Conservation (phyloP, 1,140 invertebrate genomes). For the Drosophila repleta region DNA sequence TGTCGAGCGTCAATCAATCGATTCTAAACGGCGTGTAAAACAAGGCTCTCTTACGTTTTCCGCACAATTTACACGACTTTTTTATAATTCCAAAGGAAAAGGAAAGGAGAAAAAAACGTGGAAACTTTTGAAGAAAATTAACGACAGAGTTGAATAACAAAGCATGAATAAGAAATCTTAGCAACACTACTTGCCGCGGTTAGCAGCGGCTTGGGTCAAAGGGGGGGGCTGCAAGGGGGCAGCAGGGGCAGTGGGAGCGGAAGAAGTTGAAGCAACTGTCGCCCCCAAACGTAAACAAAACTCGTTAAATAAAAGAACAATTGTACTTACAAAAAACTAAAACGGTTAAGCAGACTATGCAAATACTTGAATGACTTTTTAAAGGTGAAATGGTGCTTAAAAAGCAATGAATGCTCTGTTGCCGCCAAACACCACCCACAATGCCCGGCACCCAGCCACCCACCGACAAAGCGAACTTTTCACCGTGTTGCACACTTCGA, state of each 20-base stretch:
- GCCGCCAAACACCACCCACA: background rate
- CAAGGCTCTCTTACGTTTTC: constrained; percentile 37
- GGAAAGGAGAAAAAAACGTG: constrained; percentile 9
- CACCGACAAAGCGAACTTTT: constrained; percentile 27
- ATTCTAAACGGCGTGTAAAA: constrained; percentile 46
- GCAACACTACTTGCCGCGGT: constrained; percentile 53
- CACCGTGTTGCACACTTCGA: constrained; percentile 44
- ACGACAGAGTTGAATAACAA: constrained; percentile 79
- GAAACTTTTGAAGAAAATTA: constrained; percentile 73
- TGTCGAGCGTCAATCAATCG: constrained; percentile 11
- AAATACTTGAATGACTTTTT: constrained; percentile 83
- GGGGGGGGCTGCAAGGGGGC: background rate
- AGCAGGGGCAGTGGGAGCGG: background rate
- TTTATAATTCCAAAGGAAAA: background rate
- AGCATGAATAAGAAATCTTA: constrained; percentile 75
- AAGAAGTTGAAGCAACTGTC: constrained; percentile 34
- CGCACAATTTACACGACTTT: constrained; percentile 3
- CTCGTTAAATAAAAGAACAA: constrained; percentile 83
- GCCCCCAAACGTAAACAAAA: constrained; percentile 73
- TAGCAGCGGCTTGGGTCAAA: background rate
- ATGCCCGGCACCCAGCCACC: background rate
- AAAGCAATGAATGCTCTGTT: constrained; percentile 74
- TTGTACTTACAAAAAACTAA: constrained; percentile 77
- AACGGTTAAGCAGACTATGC: constrained; percentile 83
- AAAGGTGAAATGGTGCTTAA: constrained; percentile 83